phyloP scores from a whole-genome alignment of 2,113 vertebrate genomes.

The Nannobrachium achirus region DNA sequence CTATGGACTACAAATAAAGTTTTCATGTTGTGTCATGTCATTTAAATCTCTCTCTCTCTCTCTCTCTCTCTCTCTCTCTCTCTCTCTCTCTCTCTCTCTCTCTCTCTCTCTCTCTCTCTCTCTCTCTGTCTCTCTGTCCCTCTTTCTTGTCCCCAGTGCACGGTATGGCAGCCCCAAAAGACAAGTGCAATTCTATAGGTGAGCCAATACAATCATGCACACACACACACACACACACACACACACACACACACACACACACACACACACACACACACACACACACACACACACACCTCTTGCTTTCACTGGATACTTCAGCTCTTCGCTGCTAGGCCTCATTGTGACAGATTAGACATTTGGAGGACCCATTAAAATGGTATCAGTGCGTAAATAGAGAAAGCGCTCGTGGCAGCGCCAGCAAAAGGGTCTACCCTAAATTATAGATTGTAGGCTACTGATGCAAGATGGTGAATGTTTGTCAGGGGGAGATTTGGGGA shows the following conservation, averaged over 20 bases:
- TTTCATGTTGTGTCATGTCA: background rate
- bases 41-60: background rate
- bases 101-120: background rate
- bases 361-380: background rate
- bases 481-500: constrained; percentile 6
- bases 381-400: constrained; percentile 6
- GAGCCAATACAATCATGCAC: constrained; percentile 46
- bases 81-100: background rate
- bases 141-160: constrained; percentile 36
- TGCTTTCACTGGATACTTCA: background rate
- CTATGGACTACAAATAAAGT: background rate
- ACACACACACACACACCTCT: no score
- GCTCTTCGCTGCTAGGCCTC: background rate
- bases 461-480: constrained; percentile 26
- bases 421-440: constrained; percentile 39
- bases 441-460: constrained; percentile 48
- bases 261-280: background rate
- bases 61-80: background rate
- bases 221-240: background rate
- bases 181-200: constrained; percentile 93
- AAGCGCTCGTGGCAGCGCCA: constrained; percentile 37
- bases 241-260: constrained; percentile 11
- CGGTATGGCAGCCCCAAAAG: constrained; percentile 91
- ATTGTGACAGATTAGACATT: background rate
- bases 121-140: background rate